phyloP scores from a whole-genome alignment of 1,140 invertebrate genomes.

The Harpegnathos saltator region DNA sequence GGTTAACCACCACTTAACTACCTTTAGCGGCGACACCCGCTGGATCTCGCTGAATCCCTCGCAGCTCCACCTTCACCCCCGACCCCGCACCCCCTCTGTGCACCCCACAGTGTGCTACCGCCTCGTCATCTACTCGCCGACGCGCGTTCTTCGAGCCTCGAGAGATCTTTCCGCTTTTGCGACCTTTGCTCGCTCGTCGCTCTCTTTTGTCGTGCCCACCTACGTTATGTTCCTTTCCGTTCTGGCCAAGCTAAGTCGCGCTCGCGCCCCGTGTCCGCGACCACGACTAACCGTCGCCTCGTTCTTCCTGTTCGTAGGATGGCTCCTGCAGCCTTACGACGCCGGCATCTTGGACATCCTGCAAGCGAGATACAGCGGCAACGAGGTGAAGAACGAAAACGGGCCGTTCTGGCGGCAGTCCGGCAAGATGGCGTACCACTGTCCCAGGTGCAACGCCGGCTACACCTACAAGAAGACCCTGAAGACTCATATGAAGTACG shows the following conservation, averaged over 20 bases:
- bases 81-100: too few relatives aligned
- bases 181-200: not conserved
- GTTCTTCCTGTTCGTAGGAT: constrained; percentile 80
- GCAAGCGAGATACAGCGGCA: constrained; percentile 57
- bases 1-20: not conserved
- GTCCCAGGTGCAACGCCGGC: constrained; percentile 81
- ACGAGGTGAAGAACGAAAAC: constrained; percentile 71
- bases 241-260: constrained; percentile 25
- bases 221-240: constrained; percentile 38
- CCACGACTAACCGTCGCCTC: constrained; percentile 49
- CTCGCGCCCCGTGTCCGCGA: constrained; percentile 11
- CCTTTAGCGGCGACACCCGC: not conserved
- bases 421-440: constrained; percentile 76
- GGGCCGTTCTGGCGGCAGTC: constrained; percentile 71
- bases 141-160: constrained; percentile 9
- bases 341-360: constrained; percentile 72
- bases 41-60: not conserved
- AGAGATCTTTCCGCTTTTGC: constrained; percentile 9
- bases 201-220: not conserved
- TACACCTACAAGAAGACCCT: constrained; percentile 84
- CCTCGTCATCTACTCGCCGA: constrained; percentile 31
- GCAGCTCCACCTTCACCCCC: not conserved
- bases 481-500: constrained; percentile 90
- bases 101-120: too few relatives aligned
- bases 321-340: constrained; percentile 51